Conservation (phyloP, 1,140 invertebrate species). For the Drosophila arawakana region DNA sequence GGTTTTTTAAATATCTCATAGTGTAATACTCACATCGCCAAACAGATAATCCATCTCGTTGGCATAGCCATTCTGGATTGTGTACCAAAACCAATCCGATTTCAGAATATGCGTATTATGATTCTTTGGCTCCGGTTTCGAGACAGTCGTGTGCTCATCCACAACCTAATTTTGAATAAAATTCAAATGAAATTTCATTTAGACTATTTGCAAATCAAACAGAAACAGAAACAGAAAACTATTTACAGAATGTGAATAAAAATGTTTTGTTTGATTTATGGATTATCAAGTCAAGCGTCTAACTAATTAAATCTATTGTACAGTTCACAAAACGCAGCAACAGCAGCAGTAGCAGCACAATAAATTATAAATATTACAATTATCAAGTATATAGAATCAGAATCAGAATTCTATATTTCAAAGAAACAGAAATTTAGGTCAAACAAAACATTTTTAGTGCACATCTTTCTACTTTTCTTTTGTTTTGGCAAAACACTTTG, state of each 20-base stretch:
- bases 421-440: constrained; percentile 52
- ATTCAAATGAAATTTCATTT: not conserved
- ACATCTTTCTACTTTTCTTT: constrained; percentile 40
- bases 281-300: constrained; percentile 61
- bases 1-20: not conserved
- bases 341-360: constrained; percentile 72
- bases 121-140: constrained; percentile 87
- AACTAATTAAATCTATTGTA: constrained; percentile 53
- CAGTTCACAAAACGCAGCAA: constrained; percentile 38
- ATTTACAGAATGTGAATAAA: constrained; percentile 33
- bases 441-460: constrained; percentile 82
- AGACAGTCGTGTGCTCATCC: constrained; percentile 90
- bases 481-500: constrained; percentile 70
- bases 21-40: constrained; percentile 88
- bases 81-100: constrained; percentile 97
- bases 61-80: constrained; percentile 97
- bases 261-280: constrained; percentile 58
- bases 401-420: constrained; percentile 8
- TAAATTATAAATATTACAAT: constrained; percentile 55
- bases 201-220: constrained; percentile 1
- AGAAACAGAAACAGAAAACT: no score
- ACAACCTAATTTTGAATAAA: constrained; percentile 87
- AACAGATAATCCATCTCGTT: constrained; percentile 95
- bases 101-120: constrained; percentile 90
- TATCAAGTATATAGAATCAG: not conserved